Evolutionary conservation across 2,888 invertebrate species (phyloP).

Genomic region (Palloptera scutellata): DNA sequence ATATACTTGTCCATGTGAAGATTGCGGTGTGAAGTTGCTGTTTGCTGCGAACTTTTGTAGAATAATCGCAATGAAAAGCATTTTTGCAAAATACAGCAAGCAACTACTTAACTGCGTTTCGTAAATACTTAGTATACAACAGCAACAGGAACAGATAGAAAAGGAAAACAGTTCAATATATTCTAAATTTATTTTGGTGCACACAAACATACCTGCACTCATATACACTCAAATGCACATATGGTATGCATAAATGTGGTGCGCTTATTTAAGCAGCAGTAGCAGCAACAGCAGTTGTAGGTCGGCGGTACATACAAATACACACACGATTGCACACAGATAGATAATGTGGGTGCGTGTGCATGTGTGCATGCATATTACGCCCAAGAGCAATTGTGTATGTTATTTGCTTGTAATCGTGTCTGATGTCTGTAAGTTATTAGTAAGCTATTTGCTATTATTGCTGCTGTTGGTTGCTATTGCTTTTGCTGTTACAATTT

Average conservation of each 20-base stretch:
- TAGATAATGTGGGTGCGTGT: not conserved
- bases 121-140: slow-evolving; percentile 13
- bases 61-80: too few relatives aligned
- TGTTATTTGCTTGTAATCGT: slow-evolving; percentile 42
- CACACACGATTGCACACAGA: not conserved
- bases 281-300: not conserved
- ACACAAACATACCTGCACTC: slow-evolving; percentile 9
- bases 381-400: slow-evolving; percentile 25
- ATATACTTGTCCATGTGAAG: too few relatives aligned
- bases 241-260: not conserved
- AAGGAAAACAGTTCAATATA: not conserved
- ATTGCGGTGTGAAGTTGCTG: too few relatives aligned
- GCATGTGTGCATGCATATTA: slow-evolving; percentile 11
- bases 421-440: slow-evolving; percentile 59
- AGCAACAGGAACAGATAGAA: slow-evolving; percentile 1
- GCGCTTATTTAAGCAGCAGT: not conserved
- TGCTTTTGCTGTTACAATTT: too few relatives aligned
- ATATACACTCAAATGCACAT: not conserved
- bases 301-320: not conserved
- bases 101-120: slow-evolving; percentile 13
- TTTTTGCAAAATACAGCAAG: not conserved
- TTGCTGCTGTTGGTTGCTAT: too few relatives aligned
- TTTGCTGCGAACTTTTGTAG: too few relatives aligned
- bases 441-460: slow-evolving; percentile 35
- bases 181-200: not conserved